Evolutionary conservation across 2,888 invertebrate species (phyloP).

Genomic region (Bombylius discolor): DNA sequence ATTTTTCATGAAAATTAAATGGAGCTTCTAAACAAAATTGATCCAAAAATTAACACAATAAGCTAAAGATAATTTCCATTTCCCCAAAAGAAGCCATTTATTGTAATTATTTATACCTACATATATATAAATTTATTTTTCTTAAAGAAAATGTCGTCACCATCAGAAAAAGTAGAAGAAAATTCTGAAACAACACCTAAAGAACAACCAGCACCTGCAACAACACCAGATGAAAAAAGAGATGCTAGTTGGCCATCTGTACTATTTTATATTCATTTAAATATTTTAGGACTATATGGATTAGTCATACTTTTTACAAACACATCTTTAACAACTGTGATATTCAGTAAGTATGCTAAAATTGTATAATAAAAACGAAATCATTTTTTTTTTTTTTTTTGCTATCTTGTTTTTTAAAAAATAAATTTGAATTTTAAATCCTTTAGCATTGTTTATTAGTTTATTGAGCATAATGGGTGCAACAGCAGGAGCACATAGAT

Average conservation of each 20-base stretch:
- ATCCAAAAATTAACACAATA: too few species aligned
- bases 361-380: neutral
- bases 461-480: conserved; percentile 60
- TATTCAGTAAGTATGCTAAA: conserved; percentile 46
- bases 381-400: neutral
- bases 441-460: conserved; percentile 51
- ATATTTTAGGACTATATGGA: conserved; percentile 53
- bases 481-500: conserved; percentile 82
- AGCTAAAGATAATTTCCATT: too few species aligned
- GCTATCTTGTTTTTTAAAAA: neutral
- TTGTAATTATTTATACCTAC: too few species aligned
- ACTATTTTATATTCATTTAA: conserved; percentile 59
- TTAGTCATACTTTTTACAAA: conserved; percentile 46
- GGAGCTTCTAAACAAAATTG: too few species aligned
- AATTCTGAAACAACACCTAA: conserved; percentile 17
- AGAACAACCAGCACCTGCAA: neutral
- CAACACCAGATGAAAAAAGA: conserved; percentile 35
- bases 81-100: too few species aligned
- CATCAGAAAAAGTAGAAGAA: neutral
- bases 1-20: too few species aligned
- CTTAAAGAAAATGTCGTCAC: neutral
- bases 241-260: conserved; percentile 63
- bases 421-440: conserved; percentile 21
- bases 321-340: conserved; percentile 46
- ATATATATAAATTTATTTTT: too few species aligned